Conservation (phyloP, 1,140 invertebrate genomes). For the Galleria mellonella region DNA sequence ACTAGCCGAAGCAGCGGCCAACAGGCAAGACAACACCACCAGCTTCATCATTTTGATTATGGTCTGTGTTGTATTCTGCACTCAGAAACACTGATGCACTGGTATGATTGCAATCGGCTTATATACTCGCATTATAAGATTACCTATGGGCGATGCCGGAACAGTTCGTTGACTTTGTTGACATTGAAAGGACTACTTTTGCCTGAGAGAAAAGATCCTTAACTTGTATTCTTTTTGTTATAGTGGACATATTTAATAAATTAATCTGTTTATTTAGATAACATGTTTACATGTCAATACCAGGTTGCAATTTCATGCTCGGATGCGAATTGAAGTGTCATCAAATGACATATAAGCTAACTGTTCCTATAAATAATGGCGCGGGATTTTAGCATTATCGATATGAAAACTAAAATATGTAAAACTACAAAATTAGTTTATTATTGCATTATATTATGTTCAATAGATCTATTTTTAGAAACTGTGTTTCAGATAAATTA, state of each 20-base stretch:
- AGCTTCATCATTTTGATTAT: slow-evolving; percentile 67
- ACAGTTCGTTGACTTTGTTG: slow-evolving; percentile 21
- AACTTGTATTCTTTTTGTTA: slow-evolving; percentile 11
- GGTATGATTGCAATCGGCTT: slow-evolving; percentile 8
- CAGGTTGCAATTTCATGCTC: slow-evolving; percentile 6
- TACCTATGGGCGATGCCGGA: slow-evolving; percentile 23
- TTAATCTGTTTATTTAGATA: slow-evolving; percentile 1
- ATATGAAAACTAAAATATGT: no score
- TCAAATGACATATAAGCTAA: background rate
- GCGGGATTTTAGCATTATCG: background rate
- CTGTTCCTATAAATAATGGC: background rate
- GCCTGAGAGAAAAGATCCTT: slow-evolving; percentile 14
- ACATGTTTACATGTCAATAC: slow-evolving; percentile 2
- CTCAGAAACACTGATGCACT: slow-evolving; percentile 31
- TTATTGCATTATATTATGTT: no score
- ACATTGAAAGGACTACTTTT: slow-evolving; percentile 32
- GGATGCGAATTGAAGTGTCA: background rate
- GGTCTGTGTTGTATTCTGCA: slow-evolving; percentile 50
- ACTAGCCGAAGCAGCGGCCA: slow-evolving; percentile 61
- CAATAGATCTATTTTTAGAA: no score
- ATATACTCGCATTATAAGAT: slow-evolving; percentile 22
- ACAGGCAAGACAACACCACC: slow-evolving; percentile 75
- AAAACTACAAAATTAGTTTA: no score
- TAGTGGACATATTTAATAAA: background rate
- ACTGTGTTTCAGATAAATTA: no score